These are phyloP conservation scores for Megaceryle torquata DNA, from an alignment of 2,113 vertebrate genomes.

Conservation along the genomic window DNA sequence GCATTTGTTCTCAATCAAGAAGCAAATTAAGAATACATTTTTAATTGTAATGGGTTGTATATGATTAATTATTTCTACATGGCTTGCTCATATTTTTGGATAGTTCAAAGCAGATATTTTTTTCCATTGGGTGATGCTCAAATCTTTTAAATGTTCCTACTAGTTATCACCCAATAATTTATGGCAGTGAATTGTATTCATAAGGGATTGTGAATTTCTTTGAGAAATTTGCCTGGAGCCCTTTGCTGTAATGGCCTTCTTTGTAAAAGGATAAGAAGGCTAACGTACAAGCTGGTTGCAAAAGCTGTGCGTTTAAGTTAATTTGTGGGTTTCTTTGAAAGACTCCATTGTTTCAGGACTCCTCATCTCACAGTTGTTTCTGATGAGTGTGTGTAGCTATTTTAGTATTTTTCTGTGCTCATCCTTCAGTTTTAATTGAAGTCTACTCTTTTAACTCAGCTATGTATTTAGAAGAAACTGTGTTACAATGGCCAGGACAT, in stretches of 20 bases:
- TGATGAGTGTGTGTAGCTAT: background rate
- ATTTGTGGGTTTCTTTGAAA: background rate
- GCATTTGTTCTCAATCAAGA: slow-evolving; percentile 80
- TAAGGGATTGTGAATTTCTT: slow-evolving; percentile 30
- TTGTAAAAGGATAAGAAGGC: slow-evolving; percentile 8
- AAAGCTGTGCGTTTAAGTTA: slow-evolving; percentile 22
- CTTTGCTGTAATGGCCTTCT: slow-evolving; percentile 11
- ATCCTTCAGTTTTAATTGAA: background rate
- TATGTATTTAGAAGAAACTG: background rate
- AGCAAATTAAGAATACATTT: slow-evolving; percentile 75
- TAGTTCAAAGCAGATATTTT: slow-evolving; percentile 48
- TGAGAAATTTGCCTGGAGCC: slow-evolving; percentile 32
- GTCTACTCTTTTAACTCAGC: background rate
- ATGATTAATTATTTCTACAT: slow-evolving; percentile 76
- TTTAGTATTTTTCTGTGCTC: background rate
- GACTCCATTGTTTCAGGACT: slow-evolving; percentile 21
- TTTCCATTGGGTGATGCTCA: background rate
- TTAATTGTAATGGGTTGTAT: slow-evolving; percentile 76
- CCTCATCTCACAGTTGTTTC: background rate
- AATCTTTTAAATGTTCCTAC: slow-evolving; percentile 1
- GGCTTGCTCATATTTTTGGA: slow-evolving; percentile 64
- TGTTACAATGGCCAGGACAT: background rate
- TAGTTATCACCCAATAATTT: slow-evolving; percentile 42
- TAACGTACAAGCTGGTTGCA: background rate
- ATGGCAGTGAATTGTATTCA: slow-evolving; percentile 27